Evolutionary conservation across 2,797 vertebrate genomes (phyloP).

Genomic region (Melanotaenia parkinsoni): DNA sequence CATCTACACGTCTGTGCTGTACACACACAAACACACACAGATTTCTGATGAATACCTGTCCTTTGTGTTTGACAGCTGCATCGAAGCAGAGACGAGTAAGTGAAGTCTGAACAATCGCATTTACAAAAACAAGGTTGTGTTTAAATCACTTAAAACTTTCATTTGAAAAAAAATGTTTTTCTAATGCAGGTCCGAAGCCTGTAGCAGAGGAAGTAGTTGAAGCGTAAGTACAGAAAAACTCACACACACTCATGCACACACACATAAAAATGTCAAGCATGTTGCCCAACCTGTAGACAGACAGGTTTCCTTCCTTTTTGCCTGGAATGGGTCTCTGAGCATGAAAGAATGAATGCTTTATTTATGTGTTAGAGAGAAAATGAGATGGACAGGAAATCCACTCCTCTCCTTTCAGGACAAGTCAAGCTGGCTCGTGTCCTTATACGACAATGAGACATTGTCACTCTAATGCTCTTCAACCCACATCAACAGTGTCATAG

Average conservation of each 20-base stretch:
- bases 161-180: conserved; percentile 8
- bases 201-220: background rate
- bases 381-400: background rate
- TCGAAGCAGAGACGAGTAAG: conserved; percentile 65
- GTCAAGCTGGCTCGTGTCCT: background rate
- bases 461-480: background rate
- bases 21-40: background rate
- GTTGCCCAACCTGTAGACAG: conserved; percentile 38
- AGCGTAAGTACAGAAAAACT: conserved; percentile 64
- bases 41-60: conserved; percentile 12
- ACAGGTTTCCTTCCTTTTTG: conserved; percentile 29
- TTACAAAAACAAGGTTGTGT: background rate
- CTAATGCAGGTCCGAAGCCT: conserved; percentile 44
- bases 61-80: conserved; percentile 23
- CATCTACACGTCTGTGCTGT: background rate
- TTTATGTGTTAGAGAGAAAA: conserved; percentile 9
- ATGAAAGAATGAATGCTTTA: conserved; percentile 18
- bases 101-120: conserved; percentile 4
- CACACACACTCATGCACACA: conserved; percentile 17
- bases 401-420: conserved; percentile 19
- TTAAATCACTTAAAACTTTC: background rate
- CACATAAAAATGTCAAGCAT: conserved; percentile 36
- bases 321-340: conserved; percentile 3
- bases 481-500: background rate
- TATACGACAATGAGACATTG: conserved; percentile 6